These are phyloP conservation scores for Prinia subflava DNA, from an alignment of 2,113 vertebrate genomes.

Conservation along the genomic window DNA sequence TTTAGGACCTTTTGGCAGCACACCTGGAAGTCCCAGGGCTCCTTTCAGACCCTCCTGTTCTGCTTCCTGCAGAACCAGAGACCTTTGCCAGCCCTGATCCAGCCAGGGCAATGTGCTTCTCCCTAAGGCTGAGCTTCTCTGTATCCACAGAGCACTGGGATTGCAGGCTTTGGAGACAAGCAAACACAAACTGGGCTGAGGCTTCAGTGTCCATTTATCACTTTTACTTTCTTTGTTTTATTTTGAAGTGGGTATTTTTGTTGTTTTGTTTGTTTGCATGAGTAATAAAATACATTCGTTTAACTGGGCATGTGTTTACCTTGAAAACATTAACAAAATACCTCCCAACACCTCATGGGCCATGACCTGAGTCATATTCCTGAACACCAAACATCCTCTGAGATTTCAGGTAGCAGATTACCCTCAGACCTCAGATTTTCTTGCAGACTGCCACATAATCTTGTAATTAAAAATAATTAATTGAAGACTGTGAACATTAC, in stretches of 20 bases:
- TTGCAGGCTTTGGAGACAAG: background rate
- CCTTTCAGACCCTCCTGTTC: background rate
- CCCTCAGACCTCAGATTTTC: background rate
- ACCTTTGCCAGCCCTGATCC: background rate
- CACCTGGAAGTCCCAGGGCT: fast-evolving
- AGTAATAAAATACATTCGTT: background rate
- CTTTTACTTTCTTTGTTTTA: background rate
- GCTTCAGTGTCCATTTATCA: background rate
- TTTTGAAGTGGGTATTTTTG: background rate
- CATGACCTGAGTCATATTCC: background rate
- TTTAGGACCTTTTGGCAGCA: background rate
- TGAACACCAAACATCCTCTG: background rate
- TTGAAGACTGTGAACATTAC: background rate
- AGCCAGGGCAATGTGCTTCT: fast-evolving
- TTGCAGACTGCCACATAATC: background rate
- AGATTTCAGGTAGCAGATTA: background rate
- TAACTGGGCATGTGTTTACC: background rate
- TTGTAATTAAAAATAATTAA: background rate
- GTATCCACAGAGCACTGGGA: background rate
- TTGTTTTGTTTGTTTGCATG: background rate
- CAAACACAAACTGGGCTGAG: background rate
- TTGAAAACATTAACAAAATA: background rate
- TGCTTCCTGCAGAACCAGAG: background rate
- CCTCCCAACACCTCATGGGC: background rate
- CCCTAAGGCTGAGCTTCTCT: background rate